Conservation (phyloP, 2,888 invertebrate genomes). For the Ormyrus pomaceus region DNA sequence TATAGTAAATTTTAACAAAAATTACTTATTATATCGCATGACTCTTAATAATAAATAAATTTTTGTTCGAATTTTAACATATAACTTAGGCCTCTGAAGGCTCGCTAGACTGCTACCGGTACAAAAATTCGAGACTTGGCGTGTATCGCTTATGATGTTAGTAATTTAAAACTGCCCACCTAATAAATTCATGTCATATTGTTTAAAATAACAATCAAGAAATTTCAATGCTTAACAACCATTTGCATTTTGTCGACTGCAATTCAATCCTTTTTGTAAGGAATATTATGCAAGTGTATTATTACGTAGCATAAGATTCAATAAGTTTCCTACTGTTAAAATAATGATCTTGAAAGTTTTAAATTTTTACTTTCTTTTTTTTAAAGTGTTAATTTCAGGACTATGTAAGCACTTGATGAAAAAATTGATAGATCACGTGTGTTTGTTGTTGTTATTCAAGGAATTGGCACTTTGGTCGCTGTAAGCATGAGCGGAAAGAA, state of each 20-base stretch:
- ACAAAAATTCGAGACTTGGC: conserved; percentile 48
- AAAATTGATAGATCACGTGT: conserved; percentile 46
- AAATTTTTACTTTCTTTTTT: conserved; percentile 45
- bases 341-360: conserved; percentile 50
- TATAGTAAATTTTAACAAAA: conserved; percentile 8
- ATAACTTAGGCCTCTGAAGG: conserved; percentile 33
- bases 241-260: conserved; percentile 47
- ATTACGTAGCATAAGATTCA: conserved; percentile 42
- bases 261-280: conserved; percentile 39
- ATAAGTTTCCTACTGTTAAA: conserved; percentile 45
- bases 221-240: conserved; percentile 16
- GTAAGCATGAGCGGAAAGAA: conserved; percentile 50
- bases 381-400: conserved; percentile 47
- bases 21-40: conserved; percentile 21
- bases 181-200: conserved; percentile 50
- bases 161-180: conserved; percentile 54
- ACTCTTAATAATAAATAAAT: conserved; percentile 14
- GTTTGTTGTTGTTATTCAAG: conserved; percentile 54
- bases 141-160: conserved; percentile 47
- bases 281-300: conserved; percentile 41
- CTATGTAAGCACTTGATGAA: conserved; percentile 34
- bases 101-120: conserved; percentile 49
- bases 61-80: conserved; percentile 20
- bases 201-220: conserved; percentile 21
- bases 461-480: conserved; percentile 53